Conservation (phyloP, 2,888 invertebrate genomes). For the Andrena marginata region DNA sequence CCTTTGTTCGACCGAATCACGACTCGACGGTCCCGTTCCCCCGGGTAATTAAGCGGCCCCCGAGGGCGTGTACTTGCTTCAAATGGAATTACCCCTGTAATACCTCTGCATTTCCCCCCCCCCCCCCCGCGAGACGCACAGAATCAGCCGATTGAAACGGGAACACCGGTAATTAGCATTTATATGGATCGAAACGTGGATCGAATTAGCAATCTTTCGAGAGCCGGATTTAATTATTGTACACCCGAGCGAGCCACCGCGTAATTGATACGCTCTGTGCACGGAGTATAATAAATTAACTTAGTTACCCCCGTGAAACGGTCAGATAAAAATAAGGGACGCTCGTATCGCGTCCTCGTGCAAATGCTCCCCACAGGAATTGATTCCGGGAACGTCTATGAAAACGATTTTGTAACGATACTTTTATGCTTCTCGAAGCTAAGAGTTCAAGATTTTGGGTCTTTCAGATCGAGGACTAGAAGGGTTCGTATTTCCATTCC, state of each 20-base stretch:
- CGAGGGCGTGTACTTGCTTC: slow-evolving; percentile 35
- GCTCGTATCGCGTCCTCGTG: neutral
- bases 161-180: slow-evolving; percentile 61
- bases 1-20: slow-evolving; percentile 54
- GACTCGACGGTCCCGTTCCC: slow-evolving; percentile 44
- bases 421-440: neutral
- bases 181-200: slow-evolving; percentile 49
- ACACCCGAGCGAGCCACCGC: slow-evolving; percentile 11
- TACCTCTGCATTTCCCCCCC: slow-evolving; percentile 22
- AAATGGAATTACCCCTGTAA: slow-evolving; percentile 50
- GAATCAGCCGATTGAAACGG: slow-evolving; percentile 56
- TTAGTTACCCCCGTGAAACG: neutral
- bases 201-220: slow-evolving; percentile 54
- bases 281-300: slow-evolving; percentile 20
- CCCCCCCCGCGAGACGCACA: slow-evolving; percentile 19
- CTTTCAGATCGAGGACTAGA: no score
- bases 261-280: slow-evolving; percentile 30
- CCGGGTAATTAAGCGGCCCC: slow-evolving; percentile 52
- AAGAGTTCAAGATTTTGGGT: no score
- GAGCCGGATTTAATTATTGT: slow-evolving; percentile 51
- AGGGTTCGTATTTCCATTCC: neutral
- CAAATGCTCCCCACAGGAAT: neutral
- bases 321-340: neutral
- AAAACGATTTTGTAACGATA: no score
- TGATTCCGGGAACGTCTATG: no score